phyloP scores from a whole-genome alignment of 1,140 invertebrate species.

The Dreissena rostriformis region DNA sequence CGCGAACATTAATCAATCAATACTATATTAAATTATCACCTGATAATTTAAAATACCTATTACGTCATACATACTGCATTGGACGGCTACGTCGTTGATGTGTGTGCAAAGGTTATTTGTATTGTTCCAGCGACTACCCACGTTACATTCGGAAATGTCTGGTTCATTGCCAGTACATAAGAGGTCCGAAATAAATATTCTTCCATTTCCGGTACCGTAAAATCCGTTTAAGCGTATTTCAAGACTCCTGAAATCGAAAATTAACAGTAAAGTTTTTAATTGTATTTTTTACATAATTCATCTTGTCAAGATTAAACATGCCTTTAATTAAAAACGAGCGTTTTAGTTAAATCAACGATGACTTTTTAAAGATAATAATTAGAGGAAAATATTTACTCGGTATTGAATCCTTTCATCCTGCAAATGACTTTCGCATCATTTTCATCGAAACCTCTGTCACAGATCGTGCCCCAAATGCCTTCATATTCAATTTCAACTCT shows the following conservation, averaged over 20 bases:
- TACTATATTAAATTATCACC: too few relatives aligned
- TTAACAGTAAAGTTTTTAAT: too few relatives aligned
- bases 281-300: too few relatives aligned
- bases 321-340: too few relatives aligned
- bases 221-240: background rate
- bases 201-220: background rate
- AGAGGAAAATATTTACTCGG: slow-evolving; percentile 6
- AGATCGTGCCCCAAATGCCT: slow-evolving; percentile 61
- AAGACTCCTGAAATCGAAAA: slow-evolving; percentile 1
- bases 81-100: background rate
- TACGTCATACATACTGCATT: background rate
- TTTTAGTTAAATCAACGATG: too few relatives aligned
- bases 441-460: slow-evolving; percentile 56
- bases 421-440: slow-evolving; percentile 61
- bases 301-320: too few relatives aligned
- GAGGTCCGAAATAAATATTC: background rate
- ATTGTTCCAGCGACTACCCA: background rate
- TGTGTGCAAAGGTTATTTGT: background rate
- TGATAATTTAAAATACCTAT: too few relatives aligned
- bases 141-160: background rate
- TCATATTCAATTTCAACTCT: slow-evolving; percentile 59
- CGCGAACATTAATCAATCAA: too few relatives aligned
- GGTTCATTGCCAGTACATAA: background rate
- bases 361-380: too few relatives aligned
- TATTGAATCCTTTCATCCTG: slow-evolving; percentile 48